Evolutionary conservation across 1,140 invertebrate genomes (phyloP), one percentile per base, ranked within the genome.

Genomic region (Acromyrmex charruanus): DNA sequence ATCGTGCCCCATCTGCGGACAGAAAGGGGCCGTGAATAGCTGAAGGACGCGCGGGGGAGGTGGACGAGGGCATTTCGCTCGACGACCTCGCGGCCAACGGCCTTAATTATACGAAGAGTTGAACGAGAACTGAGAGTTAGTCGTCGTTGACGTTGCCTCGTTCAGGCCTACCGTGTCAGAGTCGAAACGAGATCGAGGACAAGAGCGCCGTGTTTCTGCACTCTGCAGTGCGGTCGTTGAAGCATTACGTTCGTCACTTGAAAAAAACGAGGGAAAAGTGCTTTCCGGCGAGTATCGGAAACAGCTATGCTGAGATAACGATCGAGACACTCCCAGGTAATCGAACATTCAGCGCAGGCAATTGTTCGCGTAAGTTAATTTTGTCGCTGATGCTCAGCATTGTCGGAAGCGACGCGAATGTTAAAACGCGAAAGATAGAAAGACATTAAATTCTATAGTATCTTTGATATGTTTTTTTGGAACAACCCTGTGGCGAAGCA

Each of bases 31-130:
- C 35, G 9, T 49, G 66, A 39, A 39, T 55, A 21, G 49, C 44
- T 77, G 55, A 65, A 61, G 35, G 65, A 75, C 14, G n/a, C 9
- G 39, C 9, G 53, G 68, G 66, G 25, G 51, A 5, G 28, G 63
- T 35, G 28, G 49, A 59, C 63, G 49, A 55, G 77, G 84, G 75
- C 81, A 71, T 80, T 90, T 90, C 86, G 85, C 84, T 77, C 81
- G 80, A 31, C 86, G 82, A 88, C 84, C 89, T 85, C 75, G 53
- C 89, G 86, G 77, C 72, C 81, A 89, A 86, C 79, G 74, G 72
- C 88, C 84, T 90, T 94, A 93, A 93, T 93, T 94, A 93, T 93
- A 91, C 87, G 87, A 82, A 87, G 72, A 66, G 75, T 84, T 44
- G 77, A 71, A 35, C 9, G 59, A 69, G 39, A 44, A 71, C 53